Conservation (phyloP, 1,140 invertebrate genomes). For the Elymnias hypermnestra region DNA sequence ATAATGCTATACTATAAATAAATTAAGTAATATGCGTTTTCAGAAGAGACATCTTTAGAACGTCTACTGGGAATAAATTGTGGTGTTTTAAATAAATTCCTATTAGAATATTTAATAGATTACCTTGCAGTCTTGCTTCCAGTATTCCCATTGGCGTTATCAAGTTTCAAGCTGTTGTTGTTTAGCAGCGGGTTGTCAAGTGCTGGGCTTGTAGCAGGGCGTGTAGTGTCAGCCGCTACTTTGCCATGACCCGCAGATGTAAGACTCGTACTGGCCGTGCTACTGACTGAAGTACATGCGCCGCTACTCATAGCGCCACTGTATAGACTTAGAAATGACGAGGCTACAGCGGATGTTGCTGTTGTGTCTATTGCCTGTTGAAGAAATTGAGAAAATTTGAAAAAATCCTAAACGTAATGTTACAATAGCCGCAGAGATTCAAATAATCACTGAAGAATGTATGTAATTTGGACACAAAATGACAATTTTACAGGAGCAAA, state of each 20-base stretch:
- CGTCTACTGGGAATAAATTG: too few species aligned
- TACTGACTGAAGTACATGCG: conserved; percentile 33
- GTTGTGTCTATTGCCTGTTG: conserved; percentile 68
- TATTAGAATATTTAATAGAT: too few species aligned
- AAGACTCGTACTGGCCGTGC: conserved; percentile 35
- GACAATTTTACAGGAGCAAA: too few species aligned
- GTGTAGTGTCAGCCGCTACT: conserved; percentile 46
- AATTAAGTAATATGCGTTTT: too few species aligned
- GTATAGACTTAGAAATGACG: conserved; percentile 68
- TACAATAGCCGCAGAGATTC: too few species aligned
- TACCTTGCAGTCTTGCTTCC: conserved; percentile 73
- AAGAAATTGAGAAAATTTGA: neutral
- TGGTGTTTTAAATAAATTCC: too few species aligned
- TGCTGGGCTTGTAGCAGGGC: conserved; percentile 52
- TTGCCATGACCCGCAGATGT: conserved; percentile 47
- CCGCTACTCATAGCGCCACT: conserved; percentile 51
- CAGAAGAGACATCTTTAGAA: too few species aligned
- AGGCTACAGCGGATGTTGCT: conserved; percentile 50
- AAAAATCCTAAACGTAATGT: too few species aligned
- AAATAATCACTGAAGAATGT: too few species aligned
- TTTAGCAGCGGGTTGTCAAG: conserved; percentile 53
- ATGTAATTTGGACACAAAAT: too few species aligned
- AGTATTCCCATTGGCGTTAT: conserved; percentile 62
- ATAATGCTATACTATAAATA: too few species aligned
- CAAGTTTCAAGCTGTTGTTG: conserved; percentile 59